Conservation (phyloP, 2,888 invertebrate genomes). For the Xanthia icteritia region DNA sequence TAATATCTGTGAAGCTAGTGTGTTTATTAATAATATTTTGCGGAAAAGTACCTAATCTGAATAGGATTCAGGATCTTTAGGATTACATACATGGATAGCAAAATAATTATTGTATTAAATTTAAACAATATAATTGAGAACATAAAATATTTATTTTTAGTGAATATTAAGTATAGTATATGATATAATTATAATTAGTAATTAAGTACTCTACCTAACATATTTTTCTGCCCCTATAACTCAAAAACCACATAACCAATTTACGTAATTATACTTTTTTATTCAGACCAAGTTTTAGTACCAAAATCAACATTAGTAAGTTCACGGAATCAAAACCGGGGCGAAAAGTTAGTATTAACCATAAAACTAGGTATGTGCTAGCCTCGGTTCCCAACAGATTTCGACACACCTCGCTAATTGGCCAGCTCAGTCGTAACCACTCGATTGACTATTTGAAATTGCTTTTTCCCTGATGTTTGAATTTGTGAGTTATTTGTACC, state of each 20-base stretch:
- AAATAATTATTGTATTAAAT: not conserved
- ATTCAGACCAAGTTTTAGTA: not conserved
- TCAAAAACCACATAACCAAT: not conserved
- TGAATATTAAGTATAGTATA: too few relatives aligned
- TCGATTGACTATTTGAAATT: conserved; percentile 70
- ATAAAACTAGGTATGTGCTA: conserved; percentile 55
- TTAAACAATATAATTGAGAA: not conserved
- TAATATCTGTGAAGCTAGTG: too few relatives aligned
- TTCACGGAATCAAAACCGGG: not conserved
- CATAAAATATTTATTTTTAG: too few relatives aligned
- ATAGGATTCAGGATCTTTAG: too few relatives aligned
- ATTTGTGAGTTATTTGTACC: conserved; percentile 48
- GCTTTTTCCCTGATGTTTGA: conserved; percentile 60
- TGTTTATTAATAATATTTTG: too few relatives aligned
- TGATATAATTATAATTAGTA: too few relatives aligned
- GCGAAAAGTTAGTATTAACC: not conserved
- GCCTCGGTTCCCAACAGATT: conserved; percentile 73
- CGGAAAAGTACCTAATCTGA: not conserved
- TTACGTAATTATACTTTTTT: not conserved
- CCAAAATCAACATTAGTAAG: not conserved
- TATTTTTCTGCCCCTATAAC: not conserved
- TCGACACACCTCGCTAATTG: conserved; percentile 82
- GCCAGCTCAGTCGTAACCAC: conserved; percentile 74
- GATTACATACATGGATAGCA: too few relatives aligned
- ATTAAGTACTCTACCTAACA: not conserved